Percentiles rank a stretch among this genome's conserved stretches.
Evolutionary conservation across 2,113 vertebrate genomes (phyloP).

Genomic region (Thunnus thynnus): DNA sequence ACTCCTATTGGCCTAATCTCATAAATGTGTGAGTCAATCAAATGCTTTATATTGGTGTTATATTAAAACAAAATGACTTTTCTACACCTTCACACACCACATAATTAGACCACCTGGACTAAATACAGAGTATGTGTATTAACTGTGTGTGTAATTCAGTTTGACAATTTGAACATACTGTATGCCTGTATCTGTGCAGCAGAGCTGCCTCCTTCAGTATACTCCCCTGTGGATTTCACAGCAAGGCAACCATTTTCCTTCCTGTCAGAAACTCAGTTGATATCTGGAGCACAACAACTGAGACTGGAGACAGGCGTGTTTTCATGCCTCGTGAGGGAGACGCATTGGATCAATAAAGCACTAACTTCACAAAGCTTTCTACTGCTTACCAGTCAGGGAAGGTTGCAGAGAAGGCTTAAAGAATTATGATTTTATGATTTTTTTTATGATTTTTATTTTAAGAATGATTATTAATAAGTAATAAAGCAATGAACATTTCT

Average conservation of each 20-base stretch:
- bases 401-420: background rate
- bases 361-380: background rate
- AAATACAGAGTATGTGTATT: background rate
- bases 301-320: constrained; percentile 1
- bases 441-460: too few species aligned
- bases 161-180: background rate
- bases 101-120: background rate
- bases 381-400: background rate
- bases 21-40: background rate
- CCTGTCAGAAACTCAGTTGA: constrained; percentile 32
- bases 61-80: background rate
- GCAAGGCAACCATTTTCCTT: constrained; percentile 50
- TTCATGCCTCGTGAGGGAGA: constrained; percentile 16
- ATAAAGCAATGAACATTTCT: background rate
- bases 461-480: background rate
- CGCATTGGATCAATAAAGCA: constrained; percentile 1
- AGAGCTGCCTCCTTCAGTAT: constrained; percentile 8
- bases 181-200: constrained; percentile 12
- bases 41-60: background rate
- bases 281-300: constrained; percentile 48
- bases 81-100: background rate
- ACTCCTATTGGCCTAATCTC: constrained; percentile 5
- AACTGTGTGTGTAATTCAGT: background rate
- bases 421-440: too few species aligned
- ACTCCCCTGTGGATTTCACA: constrained; percentile 31